Base-by-base conservation (phyloP, 2,888 invertebrate species). In the Heliconius aoede region DNA sequence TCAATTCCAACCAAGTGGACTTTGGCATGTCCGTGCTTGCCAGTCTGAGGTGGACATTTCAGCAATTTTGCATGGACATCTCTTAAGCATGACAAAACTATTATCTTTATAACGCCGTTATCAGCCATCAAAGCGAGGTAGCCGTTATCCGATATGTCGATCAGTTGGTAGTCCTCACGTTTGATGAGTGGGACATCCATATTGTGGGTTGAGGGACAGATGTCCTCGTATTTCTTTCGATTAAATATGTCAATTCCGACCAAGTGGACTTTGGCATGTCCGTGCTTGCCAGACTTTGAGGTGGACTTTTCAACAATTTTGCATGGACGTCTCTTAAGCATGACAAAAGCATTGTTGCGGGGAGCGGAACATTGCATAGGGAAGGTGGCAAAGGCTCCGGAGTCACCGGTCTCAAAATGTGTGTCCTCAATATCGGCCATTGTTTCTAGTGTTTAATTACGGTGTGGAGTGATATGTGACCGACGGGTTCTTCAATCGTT, bases 231-330 rank as follows among this genome's bases (percentile, higher is more conserved):
- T n/a, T 96, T 96, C 87, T 96, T 96, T 84, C 96, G 96, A 84
- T 95, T 95, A 94, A 99, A 99, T 92, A 99, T 98, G 92, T 99
- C 99, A 86, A 99, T 96, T 86, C 98, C 99, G 86, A 99, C 98
- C 94, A 99, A 95, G 94, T 99, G 98, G 86, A 99, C 98, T 96
- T 99, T 99, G 90, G 99, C 99, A 94, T 99, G 99, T 85, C 99
- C 99, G 95, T 99, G 99, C 95, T 99, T 99, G 86, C 99, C 99
- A 89, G 99, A 99, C 96, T 99, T 99, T 72, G 99, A 99, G 86
- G 99, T 99, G 84, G 99, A 99, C 99, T 99, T 99, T 95, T 99
- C 99, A 81, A 99, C 99, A 88, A 99, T 99, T 96, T 99, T 99
- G 96, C 99, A 99, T 80, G 99, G 99, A 89, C 99, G 97, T 82